Evolutionary conservation across 92 coral and sea anemone genomes (phyloP).

Genomic region (Palythoa grandiflora): DNA sequence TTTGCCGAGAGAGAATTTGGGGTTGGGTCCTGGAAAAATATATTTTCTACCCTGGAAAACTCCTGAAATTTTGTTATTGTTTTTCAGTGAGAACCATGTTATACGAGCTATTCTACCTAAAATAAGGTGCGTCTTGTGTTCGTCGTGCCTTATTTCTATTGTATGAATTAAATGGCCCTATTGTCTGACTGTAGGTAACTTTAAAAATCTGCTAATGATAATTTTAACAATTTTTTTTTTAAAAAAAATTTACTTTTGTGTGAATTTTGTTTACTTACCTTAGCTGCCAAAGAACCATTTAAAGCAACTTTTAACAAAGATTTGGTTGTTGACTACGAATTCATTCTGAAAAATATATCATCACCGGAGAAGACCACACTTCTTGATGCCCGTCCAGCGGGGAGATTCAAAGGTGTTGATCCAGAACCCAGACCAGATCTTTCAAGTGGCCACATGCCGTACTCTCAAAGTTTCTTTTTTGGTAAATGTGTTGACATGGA

Average conservation of each 20-base stretch:
- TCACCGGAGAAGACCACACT: constrained; percentile 68
- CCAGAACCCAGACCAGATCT: constrained; percentile 88
- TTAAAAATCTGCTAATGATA: too few relatives aligned
- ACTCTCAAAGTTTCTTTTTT: constrained; percentile 74
- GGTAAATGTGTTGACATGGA: constrained; percentile 73
- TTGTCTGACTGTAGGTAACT: too few relatives aligned
- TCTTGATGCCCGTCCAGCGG: constrained; percentile 84
- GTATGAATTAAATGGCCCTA: too few relatives aligned
- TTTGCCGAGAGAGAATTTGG: too few relatives aligned
- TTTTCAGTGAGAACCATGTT: too few relatives aligned
- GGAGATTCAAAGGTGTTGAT: constrained; percentile 81
- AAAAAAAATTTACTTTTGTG: neutral
- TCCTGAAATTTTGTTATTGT: too few relatives aligned
- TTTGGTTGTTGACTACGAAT: constrained; percentile 83
- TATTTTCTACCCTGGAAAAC: too few relatives aligned
- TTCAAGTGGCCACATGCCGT: constrained; percentile 89
- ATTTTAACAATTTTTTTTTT: too few relatives aligned
- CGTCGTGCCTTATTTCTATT: too few relatives aligned
- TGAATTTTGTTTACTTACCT: neutral
- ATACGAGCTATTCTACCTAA: too few relatives aligned
- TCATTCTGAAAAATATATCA: constrained; percentile 71
- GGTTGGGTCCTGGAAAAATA: too few relatives aligned
- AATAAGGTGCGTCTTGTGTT: too few relatives aligned
- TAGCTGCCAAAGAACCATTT: constrained; percentile 67
- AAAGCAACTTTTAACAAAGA: constrained; percentile 72